These are phyloP conservation scores for Dunckerocampus dactyliophorus DNA, from an alignment of 2,113 vertebrate genomes.

Conservation along the genomic window DNA sequence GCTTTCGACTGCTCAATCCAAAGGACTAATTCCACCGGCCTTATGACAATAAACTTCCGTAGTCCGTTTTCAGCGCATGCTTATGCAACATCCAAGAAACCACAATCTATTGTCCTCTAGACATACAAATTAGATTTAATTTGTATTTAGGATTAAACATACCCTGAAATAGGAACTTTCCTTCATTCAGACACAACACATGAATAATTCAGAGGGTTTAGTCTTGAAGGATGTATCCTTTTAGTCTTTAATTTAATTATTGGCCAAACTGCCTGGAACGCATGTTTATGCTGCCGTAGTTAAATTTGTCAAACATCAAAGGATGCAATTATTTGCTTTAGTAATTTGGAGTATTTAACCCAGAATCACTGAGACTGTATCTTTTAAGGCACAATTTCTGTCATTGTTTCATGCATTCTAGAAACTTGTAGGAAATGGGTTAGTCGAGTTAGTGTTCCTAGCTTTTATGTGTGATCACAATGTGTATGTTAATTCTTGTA, in stretches of 20 bases:
- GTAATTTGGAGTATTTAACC: constrained; percentile 10
- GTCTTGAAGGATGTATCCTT: constrained; percentile 16
- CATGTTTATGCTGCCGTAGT: constrained; percentile 24
- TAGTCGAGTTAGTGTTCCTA: too few species aligned
- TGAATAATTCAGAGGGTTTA: constrained; percentile 40
- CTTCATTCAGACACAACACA: constrained; percentile 18
- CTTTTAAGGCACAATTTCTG: background rate
- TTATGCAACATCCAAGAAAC: constrained; percentile 33
- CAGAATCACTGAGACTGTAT: background rate
- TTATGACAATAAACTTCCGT: constrained; percentile 52
- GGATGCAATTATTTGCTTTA: constrained; percentile 15
- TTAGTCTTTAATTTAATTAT: constrained; percentile 41
- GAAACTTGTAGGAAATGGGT: too few species aligned
- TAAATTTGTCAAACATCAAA: constrained; percentile 30
- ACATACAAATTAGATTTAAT: constrained; percentile 42
- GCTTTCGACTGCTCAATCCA: constrained; percentile 57
- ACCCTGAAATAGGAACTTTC: constrained; percentile 27
- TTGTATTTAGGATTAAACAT: constrained; percentile 28
- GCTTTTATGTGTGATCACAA: too few species aligned
- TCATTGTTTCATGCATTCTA: background rate
- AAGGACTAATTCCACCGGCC: constrained; percentile 42
- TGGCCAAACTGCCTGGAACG: constrained; percentile 32
- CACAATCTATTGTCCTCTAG: constrained; percentile 20
- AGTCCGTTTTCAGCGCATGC: constrained; percentile 26
- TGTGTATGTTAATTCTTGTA: too few species aligned